Percentiles rank a stretch among this genome's conserved stretches.
These are phyloP conservation scores for Caenorhabditis panamensis DNA, from an alignment of 2,888 invertebrate genomes.

Conservation along the genomic window DNA sequence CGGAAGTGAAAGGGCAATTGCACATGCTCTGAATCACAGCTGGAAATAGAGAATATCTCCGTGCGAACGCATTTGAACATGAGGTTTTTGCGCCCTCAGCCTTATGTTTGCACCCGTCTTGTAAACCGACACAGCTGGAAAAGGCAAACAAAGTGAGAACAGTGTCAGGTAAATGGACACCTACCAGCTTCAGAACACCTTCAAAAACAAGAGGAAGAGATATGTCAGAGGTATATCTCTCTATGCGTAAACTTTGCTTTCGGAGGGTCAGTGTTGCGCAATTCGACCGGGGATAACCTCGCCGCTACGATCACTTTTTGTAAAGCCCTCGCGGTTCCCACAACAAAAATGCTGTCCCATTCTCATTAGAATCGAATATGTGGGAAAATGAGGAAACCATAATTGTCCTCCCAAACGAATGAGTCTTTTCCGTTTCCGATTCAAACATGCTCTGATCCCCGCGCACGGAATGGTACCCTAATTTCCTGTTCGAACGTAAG, in stretches of 20 bases:
- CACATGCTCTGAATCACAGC: not conserved
- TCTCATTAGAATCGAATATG: not conserved
- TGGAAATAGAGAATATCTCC: not conserved
- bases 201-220: not conserved
- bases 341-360: slow-evolving; percentile 11
- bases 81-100: not conserved
- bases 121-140: slow-evolving; percentile 39
- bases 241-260: slow-evolving; percentile 29
- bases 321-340: slow-evolving; percentile 34
- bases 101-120: slow-evolving; percentile 12
- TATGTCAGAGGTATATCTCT: not conserved
- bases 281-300: slow-evolving; percentile 45
- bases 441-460: too few species aligned
- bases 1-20: too few species aligned
- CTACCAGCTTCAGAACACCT: not conserved
- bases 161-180: slow-evolving; percentile 18
- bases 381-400: not conserved
- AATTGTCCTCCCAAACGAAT: too few species aligned
- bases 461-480: not conserved
- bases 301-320: slow-evolving; percentile 15
- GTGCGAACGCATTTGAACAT: not conserved
- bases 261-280: slow-evolving; percentile 44
- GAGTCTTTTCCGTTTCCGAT: too few species aligned
- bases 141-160: slow-evolving; percentile 8
- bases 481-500: slow-evolving; percentile 32